phyloP scores from a whole-genome alignment of 2,797 vertebrate genomes.

The Xiphorhynchus erythropygius region DNA sequence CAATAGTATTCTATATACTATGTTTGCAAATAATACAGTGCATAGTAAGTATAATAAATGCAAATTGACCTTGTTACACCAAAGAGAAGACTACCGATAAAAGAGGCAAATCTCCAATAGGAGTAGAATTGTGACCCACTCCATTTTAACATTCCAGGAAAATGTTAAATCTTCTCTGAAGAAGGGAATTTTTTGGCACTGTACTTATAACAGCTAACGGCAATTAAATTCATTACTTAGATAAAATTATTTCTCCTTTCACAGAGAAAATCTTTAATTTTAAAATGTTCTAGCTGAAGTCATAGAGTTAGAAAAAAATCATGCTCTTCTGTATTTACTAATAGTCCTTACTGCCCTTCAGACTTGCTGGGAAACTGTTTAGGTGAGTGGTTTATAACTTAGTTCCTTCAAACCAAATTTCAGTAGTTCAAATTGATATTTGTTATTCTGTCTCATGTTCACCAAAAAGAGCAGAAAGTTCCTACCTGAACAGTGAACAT shows the following conservation, averaged over 20 bases:
- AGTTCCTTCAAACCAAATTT: neutral
- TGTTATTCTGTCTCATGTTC: neutral
- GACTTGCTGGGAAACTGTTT: neutral
- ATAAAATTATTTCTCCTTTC: neutral
- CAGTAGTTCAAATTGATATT: neutral
- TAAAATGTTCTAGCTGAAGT: neutral
- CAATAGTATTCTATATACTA: neutral
- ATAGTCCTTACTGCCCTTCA: neutral
- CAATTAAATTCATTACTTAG: conserved; percentile 14
- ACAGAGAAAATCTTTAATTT: neutral
- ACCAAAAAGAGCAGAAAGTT: neutral
- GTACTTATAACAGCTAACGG: neutral
- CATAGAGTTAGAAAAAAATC: neutral
- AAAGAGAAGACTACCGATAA: neutral
- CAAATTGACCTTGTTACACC: neutral
- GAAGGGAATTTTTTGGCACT: neutral
- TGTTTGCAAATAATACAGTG: neutral
- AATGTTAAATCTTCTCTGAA: neutral
- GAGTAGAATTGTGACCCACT: neutral
- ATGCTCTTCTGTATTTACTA: neutral
- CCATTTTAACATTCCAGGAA: neutral
- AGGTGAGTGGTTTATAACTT: neutral
- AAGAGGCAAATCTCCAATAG: neutral
- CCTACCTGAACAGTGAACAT: neutral
- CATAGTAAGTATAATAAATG: neutral